phyloP scores from a whole-genome alignment of 2,797 vertebrate genomes.

The Florisuga fusca region DNA sequence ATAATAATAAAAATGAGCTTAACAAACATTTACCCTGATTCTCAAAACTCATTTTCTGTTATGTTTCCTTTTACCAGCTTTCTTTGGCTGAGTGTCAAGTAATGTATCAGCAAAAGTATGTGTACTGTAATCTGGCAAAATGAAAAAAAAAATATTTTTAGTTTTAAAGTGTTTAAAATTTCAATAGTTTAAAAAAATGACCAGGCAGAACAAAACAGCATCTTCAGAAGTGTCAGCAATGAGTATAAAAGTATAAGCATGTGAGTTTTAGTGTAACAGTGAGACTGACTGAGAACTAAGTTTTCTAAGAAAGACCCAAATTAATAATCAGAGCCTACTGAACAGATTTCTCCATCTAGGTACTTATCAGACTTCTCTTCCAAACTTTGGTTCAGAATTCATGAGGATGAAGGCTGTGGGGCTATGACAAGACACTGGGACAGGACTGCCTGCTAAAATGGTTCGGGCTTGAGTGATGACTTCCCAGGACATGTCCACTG shows the following conservation, averaged over 20 bases:
- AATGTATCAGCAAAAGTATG: slow-evolving; percentile 43
- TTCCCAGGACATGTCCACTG: not conserved
- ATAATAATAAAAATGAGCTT: slow-evolving; percentile 61
- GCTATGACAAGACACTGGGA: not conserved
- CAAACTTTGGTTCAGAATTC: not conserved
- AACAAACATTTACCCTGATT: slow-evolving; percentile 40
- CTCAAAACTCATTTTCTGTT: slow-evolving; percentile 47
- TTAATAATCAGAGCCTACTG: not conserved
- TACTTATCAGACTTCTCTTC: not conserved
- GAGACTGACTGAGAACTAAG: not conserved
- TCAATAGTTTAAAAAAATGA: slow-evolving; percentile 22
- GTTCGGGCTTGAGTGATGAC: not conserved
- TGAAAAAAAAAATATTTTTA: slow-evolving; percentile 56
- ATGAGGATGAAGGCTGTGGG: not conserved
- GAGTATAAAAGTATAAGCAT: not conserved
- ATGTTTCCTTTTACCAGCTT: slow-evolving; percentile 35
- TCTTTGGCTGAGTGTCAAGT: slow-evolving; percentile 1
- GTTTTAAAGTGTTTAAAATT: slow-evolving; percentile 46
- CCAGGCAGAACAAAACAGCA: not conserved
- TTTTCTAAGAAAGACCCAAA: not conserved
- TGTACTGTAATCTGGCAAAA: slow-evolving; percentile 42
- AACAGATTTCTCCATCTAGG: not conserved
- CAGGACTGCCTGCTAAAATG: rapidly evolving
- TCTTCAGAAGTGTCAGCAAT: slow-evolving; percentile 31
- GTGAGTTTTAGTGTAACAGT: not conserved